Percentiles rank a stretch among this genome's conserved stretches.
Conservation (phyloP, 1,140 invertebrate species). For the Aculops lycopersici region DNA sequence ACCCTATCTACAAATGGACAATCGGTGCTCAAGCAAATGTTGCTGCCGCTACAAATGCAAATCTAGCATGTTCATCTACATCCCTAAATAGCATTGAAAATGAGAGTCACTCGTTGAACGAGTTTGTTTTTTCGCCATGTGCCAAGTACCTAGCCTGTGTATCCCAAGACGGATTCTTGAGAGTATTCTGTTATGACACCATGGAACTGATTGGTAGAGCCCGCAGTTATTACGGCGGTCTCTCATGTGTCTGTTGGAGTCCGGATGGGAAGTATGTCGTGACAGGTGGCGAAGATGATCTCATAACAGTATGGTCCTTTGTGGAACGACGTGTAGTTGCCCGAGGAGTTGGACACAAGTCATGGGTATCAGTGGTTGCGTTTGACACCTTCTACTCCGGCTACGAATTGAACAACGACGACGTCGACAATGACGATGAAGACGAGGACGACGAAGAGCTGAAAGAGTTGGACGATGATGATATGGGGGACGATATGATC, state of each 20-base stretch:
- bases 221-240: conserved; percentile 83
- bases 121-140: conserved; percentile 87
- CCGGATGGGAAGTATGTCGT: conserved; percentile 80
- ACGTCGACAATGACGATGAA: conserved; percentile 14
- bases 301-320: conserved; percentile 90
- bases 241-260: conserved; percentile 78
- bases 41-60: conserved; percentile 21
- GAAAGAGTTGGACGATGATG: not conserved
- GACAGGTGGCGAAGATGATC: conserved; percentile 87
- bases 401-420: conserved; percentile 15
- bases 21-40: conserved; percentile 23
- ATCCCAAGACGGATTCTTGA: conserved; percentile 74
- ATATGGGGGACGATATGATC: not conserved
- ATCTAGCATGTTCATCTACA: too few relatives aligned
- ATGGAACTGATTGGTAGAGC: conserved; percentile 72
- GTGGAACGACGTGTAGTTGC: conserved; percentile 69
- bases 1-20: conserved; percentile 59
- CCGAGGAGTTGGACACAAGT: conserved; percentile 58
- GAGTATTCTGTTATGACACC: conserved; percentile 83
- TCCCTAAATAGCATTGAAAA: too few relatives aligned
- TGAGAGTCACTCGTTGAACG: conserved; percentile 78
- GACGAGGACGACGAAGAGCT: conserved; percentile 5
- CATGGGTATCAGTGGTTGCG: conserved; percentile 84
- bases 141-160: conserved; percentile 62
- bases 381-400: conserved; percentile 68